Conservation (phyloP, 1,140 invertebrate genomes). For the Drosophila simulans region DNA sequence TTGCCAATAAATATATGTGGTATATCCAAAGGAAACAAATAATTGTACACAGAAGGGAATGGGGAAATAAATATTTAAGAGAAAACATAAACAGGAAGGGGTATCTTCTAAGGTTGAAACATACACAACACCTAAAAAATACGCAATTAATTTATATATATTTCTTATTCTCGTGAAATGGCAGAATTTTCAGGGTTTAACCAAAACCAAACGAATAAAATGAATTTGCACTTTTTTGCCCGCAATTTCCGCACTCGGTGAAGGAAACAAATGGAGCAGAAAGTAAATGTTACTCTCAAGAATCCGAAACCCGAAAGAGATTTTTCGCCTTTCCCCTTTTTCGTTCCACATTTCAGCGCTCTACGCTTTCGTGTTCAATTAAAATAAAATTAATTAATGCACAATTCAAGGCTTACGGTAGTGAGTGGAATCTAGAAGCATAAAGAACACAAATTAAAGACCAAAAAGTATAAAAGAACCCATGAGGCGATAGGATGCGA, state of each 20-base stretch:
- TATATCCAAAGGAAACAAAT: conserved; percentile 5
- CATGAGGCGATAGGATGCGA: conserved; percentile 39
- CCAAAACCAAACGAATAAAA: conserved; percentile 29
- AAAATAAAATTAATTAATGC: conserved; percentile 81
- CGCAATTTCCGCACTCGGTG: conserved; percentile 67
- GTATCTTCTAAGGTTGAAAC: background rate
- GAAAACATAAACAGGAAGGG: conserved; percentile 16
- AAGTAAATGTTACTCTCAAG: conserved; percentile 37
- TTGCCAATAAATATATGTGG: conserved; percentile 6
- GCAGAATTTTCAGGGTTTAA: background rate
- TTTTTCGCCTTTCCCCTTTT: conserved; percentile 27
- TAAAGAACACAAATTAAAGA: conserved; percentile 80
- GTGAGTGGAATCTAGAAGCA: conserved; percentile 79
- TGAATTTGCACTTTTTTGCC: conserved; percentile 76
- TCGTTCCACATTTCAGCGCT: conserved; percentile 19
- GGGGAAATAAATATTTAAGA: background rate
- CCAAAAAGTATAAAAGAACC: conserved; percentile 74
- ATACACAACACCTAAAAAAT: conserved; percentile 63
- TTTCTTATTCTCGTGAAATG: conserved; percentile 15
- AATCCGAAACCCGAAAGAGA: conserved; percentile 39
- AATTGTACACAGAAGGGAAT: background rate
- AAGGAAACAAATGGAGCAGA: conserved; percentile 25
- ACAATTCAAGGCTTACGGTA: conserved; percentile 79
- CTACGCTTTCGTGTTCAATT: conserved; percentile 75
- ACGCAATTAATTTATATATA: conserved; percentile 48